Evolutionary conservation across 2,888 invertebrate species (phyloP).

Genomic region (Polydrusus cervinus): DNA sequence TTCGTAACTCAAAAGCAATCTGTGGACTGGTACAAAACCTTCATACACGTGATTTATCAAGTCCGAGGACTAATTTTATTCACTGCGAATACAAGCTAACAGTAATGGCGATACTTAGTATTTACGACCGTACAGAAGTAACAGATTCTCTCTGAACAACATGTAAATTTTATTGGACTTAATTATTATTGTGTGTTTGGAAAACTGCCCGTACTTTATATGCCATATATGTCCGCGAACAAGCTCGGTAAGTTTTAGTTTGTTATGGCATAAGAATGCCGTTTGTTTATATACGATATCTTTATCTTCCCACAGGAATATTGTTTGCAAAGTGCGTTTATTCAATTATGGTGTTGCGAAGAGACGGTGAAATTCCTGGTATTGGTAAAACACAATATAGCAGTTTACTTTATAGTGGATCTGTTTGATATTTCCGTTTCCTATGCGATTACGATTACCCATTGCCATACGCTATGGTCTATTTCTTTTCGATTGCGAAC

Average conservation of each 20-base stretch:
- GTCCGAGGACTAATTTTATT: constrained; percentile 45
- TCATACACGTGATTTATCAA: constrained; percentile 40
- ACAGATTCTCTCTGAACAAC: constrained; percentile 46
- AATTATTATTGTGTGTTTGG: constrained; percentile 43
- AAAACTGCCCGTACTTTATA: constrained; percentile 29
- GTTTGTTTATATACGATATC: constrained; percentile 30
- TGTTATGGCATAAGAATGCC: constrained; percentile 30
- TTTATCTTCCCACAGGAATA: constrained; percentile 35
- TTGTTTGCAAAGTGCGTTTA: constrained; percentile 14
- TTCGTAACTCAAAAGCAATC: not conserved
- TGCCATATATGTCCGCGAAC: constrained; percentile 21
- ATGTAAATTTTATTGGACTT: constrained; percentile 51
- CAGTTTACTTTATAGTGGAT: too few relatives aligned
- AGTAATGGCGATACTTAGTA: constrained; percentile 49
- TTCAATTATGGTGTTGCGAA: not conserved
- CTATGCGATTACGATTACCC: too few relatives aligned
- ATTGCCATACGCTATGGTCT: too few relatives aligned
- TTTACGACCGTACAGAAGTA: constrained; percentile 51
- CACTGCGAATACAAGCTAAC: constrained; percentile 46
- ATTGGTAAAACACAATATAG: too few relatives aligned
- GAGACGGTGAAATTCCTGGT: too few relatives aligned
- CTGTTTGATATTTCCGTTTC: too few relatives aligned
- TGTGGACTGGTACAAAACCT: not conserved
- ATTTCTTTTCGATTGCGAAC: too few relatives aligned
- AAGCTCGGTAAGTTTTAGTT: constrained; percentile 17